These are phyloP conservation scores for Catharus minimus DNA, from an alignment of 2,113 vertebrate species.

Conservation along the genomic window DNA sequence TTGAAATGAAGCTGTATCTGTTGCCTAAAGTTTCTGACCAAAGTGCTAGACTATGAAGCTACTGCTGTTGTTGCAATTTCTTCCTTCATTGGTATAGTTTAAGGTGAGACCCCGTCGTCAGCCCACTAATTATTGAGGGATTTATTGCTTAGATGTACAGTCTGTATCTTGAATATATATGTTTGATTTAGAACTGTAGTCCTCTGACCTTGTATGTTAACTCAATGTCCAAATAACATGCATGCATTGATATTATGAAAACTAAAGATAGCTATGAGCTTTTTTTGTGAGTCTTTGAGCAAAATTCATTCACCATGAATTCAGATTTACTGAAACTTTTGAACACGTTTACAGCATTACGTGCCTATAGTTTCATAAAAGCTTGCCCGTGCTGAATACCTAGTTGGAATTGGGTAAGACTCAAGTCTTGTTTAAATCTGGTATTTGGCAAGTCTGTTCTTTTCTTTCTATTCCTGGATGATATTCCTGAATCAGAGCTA, in stretches of 20 bases:
- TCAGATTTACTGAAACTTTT: background rate
- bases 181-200: background rate
- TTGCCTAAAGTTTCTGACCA: background rate
- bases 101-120: background rate
- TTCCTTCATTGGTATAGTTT: background rate
- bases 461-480: background rate
- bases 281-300: background rate
- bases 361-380: background rate
- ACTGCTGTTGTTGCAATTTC: background rate
- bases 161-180: background rate
- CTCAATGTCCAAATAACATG: background rate
- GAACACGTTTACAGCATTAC: background rate
- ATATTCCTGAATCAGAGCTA: background rate
- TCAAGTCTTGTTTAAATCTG: background rate
- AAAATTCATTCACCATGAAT: accelerated
- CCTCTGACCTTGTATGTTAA: background rate
- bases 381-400: accelerated
- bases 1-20: background rate
- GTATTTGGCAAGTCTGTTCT: background rate
- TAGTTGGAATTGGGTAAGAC: background rate
- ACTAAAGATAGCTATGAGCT: background rate
- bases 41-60: background rate
- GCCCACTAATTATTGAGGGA: background rate
- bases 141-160: background rate
- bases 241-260: background rate